Base-by-base conservation (phyloP, 2,888 invertebrate genomes). In the Luperina nickerlii region DNA sequence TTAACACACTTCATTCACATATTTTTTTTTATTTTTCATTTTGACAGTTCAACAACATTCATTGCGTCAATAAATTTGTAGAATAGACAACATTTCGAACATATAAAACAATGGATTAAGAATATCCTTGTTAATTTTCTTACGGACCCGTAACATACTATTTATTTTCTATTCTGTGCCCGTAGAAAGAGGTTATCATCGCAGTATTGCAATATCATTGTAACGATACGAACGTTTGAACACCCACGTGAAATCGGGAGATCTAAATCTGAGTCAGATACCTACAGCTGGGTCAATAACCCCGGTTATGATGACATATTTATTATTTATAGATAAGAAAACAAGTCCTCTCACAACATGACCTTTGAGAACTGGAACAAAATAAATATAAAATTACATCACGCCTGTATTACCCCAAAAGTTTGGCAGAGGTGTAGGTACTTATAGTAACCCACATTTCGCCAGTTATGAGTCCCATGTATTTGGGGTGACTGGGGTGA, bases 241-340 rank as follows among this genome's bases (percentile, higher is more conserved):
- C 71, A 74, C 38, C 24, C 65, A 81, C 84, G 74, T 84, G 62
- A n/a, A 48, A 48, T 70, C 72, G 74, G 60, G 68, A 74, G 67
- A 68, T 84, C 78, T 76, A 66, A 81, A 78, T 84, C 63, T 66
- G 77, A 78, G 78, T 75, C 62, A 75, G 71, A 83, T 45, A 84
- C 74, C 67, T 73, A 80, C 70, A 15, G 63, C 48, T 3, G 72
- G 84, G 84, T 65, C 84, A 65, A 54, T 84, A 81, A 60, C 74
- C 84, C 65, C 6, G 20, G 38, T 72, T 62, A 78, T 74, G 82
- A 74, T 74, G 79, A 82, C 69, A 81, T 69, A 66, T 45, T 62
- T 38, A 38, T 38, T 38, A 38, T 38, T 75, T n/a, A n/a, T 27
- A 65, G 74, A 79, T 83, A 83, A 81, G 70, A 66, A 75, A 63